Conservation (phyloP, 2,113 vertebrate species). For the Scatophagus argus region DNA sequence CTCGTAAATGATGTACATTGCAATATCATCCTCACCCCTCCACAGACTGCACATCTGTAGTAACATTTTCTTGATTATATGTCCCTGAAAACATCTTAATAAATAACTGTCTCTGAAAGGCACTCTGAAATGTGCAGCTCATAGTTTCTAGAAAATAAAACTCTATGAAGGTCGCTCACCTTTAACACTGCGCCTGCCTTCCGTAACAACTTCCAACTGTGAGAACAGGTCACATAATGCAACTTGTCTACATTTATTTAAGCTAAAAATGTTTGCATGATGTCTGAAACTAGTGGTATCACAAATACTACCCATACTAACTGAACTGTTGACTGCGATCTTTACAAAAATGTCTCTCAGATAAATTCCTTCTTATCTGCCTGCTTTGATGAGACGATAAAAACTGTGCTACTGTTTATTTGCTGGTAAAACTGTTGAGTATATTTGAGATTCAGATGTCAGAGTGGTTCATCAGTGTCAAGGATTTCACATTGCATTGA, state of each 20-base stretch:
- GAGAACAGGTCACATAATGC: conserved; percentile 26
- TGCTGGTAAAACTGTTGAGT: conserved; percentile 62
- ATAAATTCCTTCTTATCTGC: conserved; percentile 34
- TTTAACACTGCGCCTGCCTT: conserved; percentile 19
- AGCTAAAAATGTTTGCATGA: conserved; percentile 19
- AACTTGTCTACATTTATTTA: conserved; percentile 8
- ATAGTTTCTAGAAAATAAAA: conserved; percentile 61
- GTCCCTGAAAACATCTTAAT: conserved; percentile 83
- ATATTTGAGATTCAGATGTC: conserved; percentile 61
- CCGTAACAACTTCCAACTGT: background rate
- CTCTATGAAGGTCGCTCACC: conserved; percentile 32
- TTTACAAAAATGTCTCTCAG: conserved; percentile 21
- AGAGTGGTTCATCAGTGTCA: conserved; percentile 74
- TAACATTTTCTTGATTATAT: conserved; percentile 66
- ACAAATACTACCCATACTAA: background rate
- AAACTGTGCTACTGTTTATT: conserved; percentile 67
- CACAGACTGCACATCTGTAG: conserved; percentile 53
- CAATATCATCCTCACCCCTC: conserved; percentile 13
- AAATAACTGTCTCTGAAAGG: conserved; percentile 81
- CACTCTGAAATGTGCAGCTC: conserved; percentile 80
- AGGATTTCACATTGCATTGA: conserved; percentile 71
- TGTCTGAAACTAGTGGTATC: conserved; percentile 9
- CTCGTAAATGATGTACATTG: conserved; percentile 52
- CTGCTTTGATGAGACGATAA: conserved; percentile 28
- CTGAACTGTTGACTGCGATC: background rate